Percentiles rank a stretch among this genome's conserved stretches.
These are phyloP conservation scores for Halictus rubicundus DNA, from an alignment of 1,140 invertebrate genomes.

Conservation along the genomic window DNA sequence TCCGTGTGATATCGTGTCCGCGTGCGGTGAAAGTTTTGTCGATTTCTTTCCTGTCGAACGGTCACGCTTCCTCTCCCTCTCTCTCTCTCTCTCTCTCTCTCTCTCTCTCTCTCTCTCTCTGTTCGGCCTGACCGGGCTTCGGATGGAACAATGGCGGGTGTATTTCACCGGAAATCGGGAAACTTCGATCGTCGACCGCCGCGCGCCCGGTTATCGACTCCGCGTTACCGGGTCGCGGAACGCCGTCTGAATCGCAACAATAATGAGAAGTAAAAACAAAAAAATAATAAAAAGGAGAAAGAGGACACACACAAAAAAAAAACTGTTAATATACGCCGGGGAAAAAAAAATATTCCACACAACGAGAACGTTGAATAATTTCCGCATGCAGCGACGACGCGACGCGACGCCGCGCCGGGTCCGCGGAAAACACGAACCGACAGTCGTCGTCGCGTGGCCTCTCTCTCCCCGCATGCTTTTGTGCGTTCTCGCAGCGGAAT, in stretches of 20 bases:
- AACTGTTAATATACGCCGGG: neutral
- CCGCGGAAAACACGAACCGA: no score
- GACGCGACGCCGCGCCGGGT: no score
- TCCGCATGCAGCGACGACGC: neutral
- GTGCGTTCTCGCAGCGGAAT: neutral
- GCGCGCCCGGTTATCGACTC: slow-evolving; percentile 1
- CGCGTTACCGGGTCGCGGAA: slow-evolving; percentile 6
- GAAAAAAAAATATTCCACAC: slow-evolving; percentile 1
- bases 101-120: no score
- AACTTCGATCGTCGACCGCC: slow-evolving; percentile 1
- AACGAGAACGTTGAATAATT: slow-evolving; percentile 23
- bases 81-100: no score
- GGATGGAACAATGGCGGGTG: neutral
- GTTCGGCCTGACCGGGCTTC: neutral
- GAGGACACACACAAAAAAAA: neutral
- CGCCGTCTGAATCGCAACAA: neutral
- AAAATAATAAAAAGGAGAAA: neutral
- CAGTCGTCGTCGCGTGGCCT: neutral
- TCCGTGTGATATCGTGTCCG: slow-evolving; percentile 40
- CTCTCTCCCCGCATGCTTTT: neutral
- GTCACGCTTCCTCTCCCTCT: no score
- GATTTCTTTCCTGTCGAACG: neutral
- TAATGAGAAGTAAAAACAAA: neutral
- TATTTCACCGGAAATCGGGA: neutral
- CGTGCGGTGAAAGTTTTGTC: slow-evolving; percentile 62